These are phyloP conservation scores for Vultur gryphus DNA, from an alignment of 2,797 vertebrate genomes.

Conservation along the genomic window DNA sequence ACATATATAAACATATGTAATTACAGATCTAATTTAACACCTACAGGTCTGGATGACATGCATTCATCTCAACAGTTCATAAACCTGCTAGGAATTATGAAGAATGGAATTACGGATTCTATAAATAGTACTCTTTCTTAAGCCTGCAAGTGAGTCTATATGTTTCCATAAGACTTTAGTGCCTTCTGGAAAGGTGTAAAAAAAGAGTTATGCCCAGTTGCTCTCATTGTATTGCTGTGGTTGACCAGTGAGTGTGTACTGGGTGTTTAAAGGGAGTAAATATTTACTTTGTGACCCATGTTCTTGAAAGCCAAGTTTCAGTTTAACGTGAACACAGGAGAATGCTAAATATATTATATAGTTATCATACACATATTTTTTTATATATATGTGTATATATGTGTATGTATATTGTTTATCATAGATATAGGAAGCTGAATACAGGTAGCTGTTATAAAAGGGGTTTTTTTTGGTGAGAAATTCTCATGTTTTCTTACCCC, in stretches of 20 bases:
- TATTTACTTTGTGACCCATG: neutral
- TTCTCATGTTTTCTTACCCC: neutral
- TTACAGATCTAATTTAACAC: neutral
- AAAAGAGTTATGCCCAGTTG: neutral
- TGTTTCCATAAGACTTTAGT: neutral
- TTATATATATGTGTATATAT: neutral
- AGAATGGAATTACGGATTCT: neutral
- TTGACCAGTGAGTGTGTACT: neutral
- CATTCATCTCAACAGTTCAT: neutral
- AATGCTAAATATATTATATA: neutral
- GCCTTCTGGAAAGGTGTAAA: neutral
- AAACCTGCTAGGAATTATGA: neutral
- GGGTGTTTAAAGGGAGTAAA: neutral
- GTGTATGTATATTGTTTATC: neutral
- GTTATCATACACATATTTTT: neutral
- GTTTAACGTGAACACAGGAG: neutral
- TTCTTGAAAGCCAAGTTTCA: neutral
- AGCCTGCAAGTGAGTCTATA: neutral
- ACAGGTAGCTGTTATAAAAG: neutral
- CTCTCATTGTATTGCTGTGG: neutral
- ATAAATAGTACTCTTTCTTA: neutral
- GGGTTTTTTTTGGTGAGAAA: neutral
- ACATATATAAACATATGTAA: neutral
- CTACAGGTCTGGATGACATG: neutral
- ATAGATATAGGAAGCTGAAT: neutral